Percentiles rank a stretch among this genome's conserved stretches.
phyloP scores from a whole-genome alignment of 2,113 vertebrate genomes.

The Syngnathus typhle region DNA sequence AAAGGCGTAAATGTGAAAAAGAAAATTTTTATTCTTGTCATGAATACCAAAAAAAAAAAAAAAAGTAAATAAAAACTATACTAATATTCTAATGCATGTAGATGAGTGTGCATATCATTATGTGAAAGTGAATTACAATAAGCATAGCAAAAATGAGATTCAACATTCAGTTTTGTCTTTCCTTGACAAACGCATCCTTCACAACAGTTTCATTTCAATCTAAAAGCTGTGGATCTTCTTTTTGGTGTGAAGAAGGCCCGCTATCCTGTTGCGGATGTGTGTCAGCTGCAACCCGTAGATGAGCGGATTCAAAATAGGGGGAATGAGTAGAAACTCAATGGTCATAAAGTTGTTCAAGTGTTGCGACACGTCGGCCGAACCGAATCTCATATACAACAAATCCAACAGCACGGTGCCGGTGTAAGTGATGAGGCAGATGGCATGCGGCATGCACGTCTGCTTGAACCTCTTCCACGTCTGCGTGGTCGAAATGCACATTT shows the following conservation, averaged over 20 bases:
- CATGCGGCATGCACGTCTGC: constrained; percentile 47
- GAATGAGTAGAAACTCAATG: constrained; percentile 33
- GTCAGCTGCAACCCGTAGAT: constrained; percentile 44
- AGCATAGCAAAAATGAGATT: neutral
- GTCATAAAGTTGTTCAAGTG: constrained; percentile 31
- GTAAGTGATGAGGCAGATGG: constrained; percentile 31
- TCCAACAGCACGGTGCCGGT: constrained; percentile 16
- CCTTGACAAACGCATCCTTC: too few relatives aligned
- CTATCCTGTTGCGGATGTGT: constrained; percentile 25
- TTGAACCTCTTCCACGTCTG: constrained; percentile 32
- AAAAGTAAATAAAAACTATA: too few relatives aligned
- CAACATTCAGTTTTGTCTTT: neutral
- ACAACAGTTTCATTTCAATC: too few relatives aligned
- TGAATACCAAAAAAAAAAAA: too few relatives aligned
- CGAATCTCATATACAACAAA: constrained; percentile 32
- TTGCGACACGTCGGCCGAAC: constrained; percentile 4
- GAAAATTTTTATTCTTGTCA: too few relatives aligned
- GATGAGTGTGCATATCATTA: neutral
- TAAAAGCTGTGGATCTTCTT: neutral
- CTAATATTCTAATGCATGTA: too few relatives aligned
- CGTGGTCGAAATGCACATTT: constrained; percentile 14
- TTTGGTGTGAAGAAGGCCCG: constrained; percentile 5
- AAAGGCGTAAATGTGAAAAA: too few relatives aligned
- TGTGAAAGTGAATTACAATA: neutral
- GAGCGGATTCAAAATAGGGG: constrained; percentile 44